Evolutionary conservation across 1,140 invertebrate species (phyloP).

Genomic region (Drosophila kanapiae): DNA sequence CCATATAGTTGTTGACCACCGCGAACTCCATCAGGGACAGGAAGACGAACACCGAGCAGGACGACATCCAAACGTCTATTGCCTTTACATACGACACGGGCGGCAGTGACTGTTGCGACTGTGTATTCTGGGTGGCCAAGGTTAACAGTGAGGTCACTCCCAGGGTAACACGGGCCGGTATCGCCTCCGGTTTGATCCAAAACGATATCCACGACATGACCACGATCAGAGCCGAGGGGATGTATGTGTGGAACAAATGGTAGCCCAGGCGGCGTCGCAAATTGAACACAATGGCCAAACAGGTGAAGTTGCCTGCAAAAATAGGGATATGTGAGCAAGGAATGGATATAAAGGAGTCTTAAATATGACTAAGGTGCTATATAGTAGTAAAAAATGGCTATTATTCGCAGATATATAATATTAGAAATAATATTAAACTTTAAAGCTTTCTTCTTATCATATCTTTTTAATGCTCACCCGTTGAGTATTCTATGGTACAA

Average conservation of each 20-base stretch:
- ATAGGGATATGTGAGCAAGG: not conserved
- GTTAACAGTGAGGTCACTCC: conserved; percentile 94
- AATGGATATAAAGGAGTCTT: no score
- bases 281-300: conserved; percentile 94
- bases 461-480: conserved; percentile 86
- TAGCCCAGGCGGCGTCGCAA: conserved; percentile 93
- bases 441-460: not conserved
- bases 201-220: conserved; percentile 98
- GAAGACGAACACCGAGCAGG: conserved; percentile 96
- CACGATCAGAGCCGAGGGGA: conserved; percentile 95
- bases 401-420: not conserved
- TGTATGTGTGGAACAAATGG: conserved; percentile 96
- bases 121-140: conserved; percentile 94
- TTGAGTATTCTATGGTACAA: conserved; percentile 95
- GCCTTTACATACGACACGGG: conserved; percentile 96
- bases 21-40: conserved; percentile 97
- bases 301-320: conserved; percentile 92
- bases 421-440: not conserved
- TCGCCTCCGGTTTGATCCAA: conserved; percentile 96
- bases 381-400: not conserved
- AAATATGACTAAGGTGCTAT: not conserved
- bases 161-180: conserved; percentile 87
- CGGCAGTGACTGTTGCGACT: conserved; percentile 95
- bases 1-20: conserved; percentile 96
- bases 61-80: conserved; percentile 97